These are phyloP conservation scores for Exephanes ischioxanthus DNA, from an alignment of 2,888 invertebrate species.

Conservation along the genomic window DNA sequence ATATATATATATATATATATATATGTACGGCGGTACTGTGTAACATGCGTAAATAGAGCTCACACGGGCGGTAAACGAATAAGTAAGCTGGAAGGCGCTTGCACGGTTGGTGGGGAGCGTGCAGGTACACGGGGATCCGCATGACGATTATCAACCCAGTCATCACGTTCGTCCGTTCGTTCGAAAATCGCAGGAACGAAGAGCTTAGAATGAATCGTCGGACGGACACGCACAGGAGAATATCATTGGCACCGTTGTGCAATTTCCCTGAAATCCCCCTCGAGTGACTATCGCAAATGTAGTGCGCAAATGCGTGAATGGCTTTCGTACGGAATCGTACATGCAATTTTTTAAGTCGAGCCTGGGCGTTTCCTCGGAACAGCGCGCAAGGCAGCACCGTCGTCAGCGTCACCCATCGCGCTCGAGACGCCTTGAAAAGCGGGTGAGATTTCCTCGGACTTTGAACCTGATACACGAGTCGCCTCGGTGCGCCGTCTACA, in stretches of 20 bases:
- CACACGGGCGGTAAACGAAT: slow-evolving; percentile 19
- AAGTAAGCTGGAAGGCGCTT: slow-evolving; percentile 1
- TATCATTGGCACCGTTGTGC: slow-evolving; percentile 43
- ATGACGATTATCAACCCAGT: slow-evolving; percentile 25
- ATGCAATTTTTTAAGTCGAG: not conserved
- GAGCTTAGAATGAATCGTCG: slow-evolving; percentile 16
- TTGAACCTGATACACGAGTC: slow-evolving; percentile 14
- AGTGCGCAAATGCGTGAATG: not conserved
- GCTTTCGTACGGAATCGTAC: not conserved
- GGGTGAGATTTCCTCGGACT: slow-evolving; percentile 39
- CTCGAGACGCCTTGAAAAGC: not conserved
- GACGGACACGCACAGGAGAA: not conserved
- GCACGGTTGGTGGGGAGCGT: not conserved
- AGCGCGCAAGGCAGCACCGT: not conserved
- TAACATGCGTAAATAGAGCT: slow-evolving; percentile 14
- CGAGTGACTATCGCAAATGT: not conserved
- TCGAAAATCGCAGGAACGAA: not conserved
- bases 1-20: not conserved
- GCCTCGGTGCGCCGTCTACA: not conserved
- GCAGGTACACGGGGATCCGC: not conserved
- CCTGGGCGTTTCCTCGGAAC: not conserved
- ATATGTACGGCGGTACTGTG: not conserved
- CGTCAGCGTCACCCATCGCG: slow-evolving; percentile 5
- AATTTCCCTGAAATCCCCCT: slow-evolving; percentile 17
- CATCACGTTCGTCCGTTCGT: slow-evolving; percentile 14